phyloP scores from a whole-genome alignment of 2,888 invertebrate species.

The Spialia ferax region DNA sequence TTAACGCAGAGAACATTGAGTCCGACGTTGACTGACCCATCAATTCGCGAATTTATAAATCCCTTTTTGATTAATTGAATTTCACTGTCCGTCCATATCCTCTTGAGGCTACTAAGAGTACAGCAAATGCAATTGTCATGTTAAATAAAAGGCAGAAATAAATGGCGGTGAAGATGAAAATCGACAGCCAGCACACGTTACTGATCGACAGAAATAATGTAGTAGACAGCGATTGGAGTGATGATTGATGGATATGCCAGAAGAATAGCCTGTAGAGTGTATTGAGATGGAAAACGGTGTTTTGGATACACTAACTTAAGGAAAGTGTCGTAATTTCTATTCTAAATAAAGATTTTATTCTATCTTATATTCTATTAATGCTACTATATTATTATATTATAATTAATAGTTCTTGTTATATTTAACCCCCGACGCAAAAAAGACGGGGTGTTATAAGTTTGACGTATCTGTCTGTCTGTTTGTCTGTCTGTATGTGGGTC shows the following conservation, averaged over 20 bases:
- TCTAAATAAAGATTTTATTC: not conserved
- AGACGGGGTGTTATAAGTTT: too few relatives aligned
- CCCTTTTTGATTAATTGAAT: not conserved
- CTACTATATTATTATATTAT: too few relatives aligned
- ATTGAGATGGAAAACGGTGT: not conserved
- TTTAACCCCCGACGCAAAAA: too few relatives aligned
- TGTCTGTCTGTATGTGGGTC: too few relatives aligned
- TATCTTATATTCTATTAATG: too few relatives aligned
- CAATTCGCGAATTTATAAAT: not conserved
- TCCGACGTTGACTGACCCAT: not conserved
- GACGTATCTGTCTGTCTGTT: too few relatives aligned
- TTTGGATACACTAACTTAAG: too few relatives aligned
- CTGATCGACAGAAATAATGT: slow-evolving; percentile 20
- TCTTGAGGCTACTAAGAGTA: not conserved
- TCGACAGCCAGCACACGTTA: slow-evolving; percentile 24
- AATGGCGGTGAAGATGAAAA: not conserved
- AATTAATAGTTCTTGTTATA: too few relatives aligned
- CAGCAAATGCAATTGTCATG: not conserved
- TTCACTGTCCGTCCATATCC: not conserved
- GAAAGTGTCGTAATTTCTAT: not conserved
- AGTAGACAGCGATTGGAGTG: slow-evolving; percentile 61
- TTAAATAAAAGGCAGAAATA: not conserved
- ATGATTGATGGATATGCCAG: slow-evolving; percentile 58
- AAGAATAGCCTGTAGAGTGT: not conserved
- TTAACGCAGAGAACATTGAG: not conserved